Percentiles rank a stretch among this genome's conserved stretches.
These are phyloP conservation scores for Arothron firmamentum DNA, from an alignment of 2,113 vertebrate genomes.

Conservation along the genomic window DNA sequence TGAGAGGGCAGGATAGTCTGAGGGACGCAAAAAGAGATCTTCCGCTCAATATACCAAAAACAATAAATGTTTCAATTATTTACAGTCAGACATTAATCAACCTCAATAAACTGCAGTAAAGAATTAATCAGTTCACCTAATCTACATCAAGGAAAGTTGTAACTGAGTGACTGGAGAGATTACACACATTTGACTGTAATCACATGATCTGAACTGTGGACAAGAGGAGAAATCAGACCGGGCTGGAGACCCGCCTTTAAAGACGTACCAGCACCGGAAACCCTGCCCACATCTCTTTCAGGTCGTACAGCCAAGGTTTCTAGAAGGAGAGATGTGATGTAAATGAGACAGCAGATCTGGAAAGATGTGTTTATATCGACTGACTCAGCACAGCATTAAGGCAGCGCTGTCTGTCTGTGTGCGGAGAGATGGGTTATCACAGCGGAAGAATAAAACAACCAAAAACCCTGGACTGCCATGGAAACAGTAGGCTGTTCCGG, in stretches of 20 bases:
- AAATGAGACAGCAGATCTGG: conserved; percentile 33
- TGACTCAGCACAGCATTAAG: conserved; percentile 41
- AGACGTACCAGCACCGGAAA: conserved; percentile 89
- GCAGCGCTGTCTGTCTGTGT: conserved; percentile 18
- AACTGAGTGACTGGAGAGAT: too few relatives aligned
- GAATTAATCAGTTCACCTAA: too few relatives aligned
- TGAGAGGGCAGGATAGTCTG: conserved; percentile 83
- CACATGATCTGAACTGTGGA: too few relatives aligned
- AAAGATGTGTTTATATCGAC: conserved; percentile 37
- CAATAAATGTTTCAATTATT: neutral
- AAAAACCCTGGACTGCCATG: neutral
- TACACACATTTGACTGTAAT: too few relatives aligned
- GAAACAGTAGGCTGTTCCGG: conserved; percentile 1
- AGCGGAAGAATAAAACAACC: conserved; percentile 4
- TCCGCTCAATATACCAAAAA: neutral
- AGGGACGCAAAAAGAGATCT: conserved; percentile 24
- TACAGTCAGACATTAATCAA: too few relatives aligned
- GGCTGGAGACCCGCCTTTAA: neutral
- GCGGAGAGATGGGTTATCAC: conserved; percentile 5
- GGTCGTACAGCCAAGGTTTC: conserved; percentile 95
- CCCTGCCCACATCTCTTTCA: conserved; percentile 88
- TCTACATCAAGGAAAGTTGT: too few relatives aligned
- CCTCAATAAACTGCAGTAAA: too few relatives aligned
- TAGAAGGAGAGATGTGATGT: conserved; percentile 52
- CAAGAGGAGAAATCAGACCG: too few relatives aligned